A percentile compares a stretch with the other conserved stretches of the same genome.
Conservation (phyloP, 2,888 invertebrate species). For the Rhorus exstirpatorius region DNA sequence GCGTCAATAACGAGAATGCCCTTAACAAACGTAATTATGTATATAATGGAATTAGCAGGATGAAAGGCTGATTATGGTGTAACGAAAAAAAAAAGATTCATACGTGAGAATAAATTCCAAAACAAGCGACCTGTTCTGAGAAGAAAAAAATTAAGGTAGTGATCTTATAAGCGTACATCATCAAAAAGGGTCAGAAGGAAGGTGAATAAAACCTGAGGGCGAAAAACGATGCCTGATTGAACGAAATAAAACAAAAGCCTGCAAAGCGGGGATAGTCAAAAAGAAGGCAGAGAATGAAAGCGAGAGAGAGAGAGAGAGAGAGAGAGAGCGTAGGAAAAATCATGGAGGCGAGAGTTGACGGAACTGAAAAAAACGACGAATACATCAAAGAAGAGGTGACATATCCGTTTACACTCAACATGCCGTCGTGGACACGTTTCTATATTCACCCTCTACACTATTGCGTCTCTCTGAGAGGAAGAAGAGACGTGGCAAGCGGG, state of each 20-base stretch:
- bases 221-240: slow-evolving; percentile 35
- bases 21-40: no score
- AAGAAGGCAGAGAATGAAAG: not conserved
- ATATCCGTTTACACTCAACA: slow-evolving; percentile 85
- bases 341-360: slow-evolving; percentile 68
- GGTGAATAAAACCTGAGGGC: slow-evolving; percentile 23
- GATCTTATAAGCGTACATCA: not conserved
- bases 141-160: slow-evolving; percentile 38
- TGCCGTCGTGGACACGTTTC: slow-evolving; percentile 53
- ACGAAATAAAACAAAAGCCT: slow-evolving; percentile 33
- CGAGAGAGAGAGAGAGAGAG: slow-evolving; percentile 37
- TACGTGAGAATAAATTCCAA: slow-evolving; percentile 40
- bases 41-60: slow-evolving; percentile 39
- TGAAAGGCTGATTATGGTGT: slow-evolving; percentile 41
- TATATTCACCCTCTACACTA: slow-evolving; percentile 61
- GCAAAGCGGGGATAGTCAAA: not conserved
- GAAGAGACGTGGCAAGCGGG: slow-evolving; percentile 41
- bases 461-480: slow-evolving; percentile 41
- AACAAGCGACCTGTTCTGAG: slow-evolving; percentile 41
- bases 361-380: slow-evolving; percentile 71
- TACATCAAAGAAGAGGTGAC: slow-evolving; percentile 84
- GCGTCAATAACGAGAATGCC: no score
- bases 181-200: not conserved
- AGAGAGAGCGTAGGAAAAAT: slow-evolving; percentile 51
- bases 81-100: slow-evolving; percentile 49